Conservation (phyloP, 2,888 invertebrate species). For the Phalangium opilio region DNA sequence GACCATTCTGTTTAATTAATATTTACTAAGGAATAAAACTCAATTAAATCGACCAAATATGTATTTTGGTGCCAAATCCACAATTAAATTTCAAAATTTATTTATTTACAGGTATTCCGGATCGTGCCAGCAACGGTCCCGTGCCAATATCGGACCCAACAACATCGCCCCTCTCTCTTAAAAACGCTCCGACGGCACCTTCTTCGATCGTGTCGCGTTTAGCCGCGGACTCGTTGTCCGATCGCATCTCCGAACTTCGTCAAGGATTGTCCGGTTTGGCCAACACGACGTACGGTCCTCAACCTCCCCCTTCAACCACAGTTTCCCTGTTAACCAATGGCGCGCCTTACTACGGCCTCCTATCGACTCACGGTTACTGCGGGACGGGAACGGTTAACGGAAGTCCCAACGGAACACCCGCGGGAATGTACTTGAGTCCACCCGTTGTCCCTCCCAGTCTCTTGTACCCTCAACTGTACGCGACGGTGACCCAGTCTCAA, state of each 20-base stretch:
- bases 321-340: slow-evolving; percentile 13
- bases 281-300: slow-evolving; percentile 4
- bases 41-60: too few species aligned
- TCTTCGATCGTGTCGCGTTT: too few species aligned
- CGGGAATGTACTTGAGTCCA: slow-evolving; percentile 23
- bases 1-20: too few species aligned
- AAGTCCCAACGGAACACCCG: slow-evolving; percentile 22
- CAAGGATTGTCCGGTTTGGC: slow-evolving; percentile 12
- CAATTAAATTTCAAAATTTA: too few species aligned
- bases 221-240: too few species aligned
- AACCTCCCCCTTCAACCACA: slow-evolving; percentile 16
- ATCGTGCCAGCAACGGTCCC: too few species aligned
- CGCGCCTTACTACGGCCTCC: slow-evolving; percentile 16
- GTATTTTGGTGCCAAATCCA: too few species aligned
- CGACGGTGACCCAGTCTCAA: slow-evolving; percentile 24
- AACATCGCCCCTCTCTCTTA: too few species aligned
- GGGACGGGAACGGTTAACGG: slow-evolving; percentile 1
- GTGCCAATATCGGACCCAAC: too few species aligned
- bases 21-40: too few species aligned
- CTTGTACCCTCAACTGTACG: slow-evolving; percentile 29
- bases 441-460: slow-evolving; percentile 26
- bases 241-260: slow-evolving; percentile 15
- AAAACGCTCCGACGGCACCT: too few species aligned
- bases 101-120: too few species aligned
- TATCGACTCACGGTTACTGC: slow-evolving; percentile 18